A percentile compares a stretch with the other conserved stretches of the same genome.
phyloP scores from a whole-genome alignment of 2,113 vertebrate genomes.

The Podilymbus podiceps region DNA sequence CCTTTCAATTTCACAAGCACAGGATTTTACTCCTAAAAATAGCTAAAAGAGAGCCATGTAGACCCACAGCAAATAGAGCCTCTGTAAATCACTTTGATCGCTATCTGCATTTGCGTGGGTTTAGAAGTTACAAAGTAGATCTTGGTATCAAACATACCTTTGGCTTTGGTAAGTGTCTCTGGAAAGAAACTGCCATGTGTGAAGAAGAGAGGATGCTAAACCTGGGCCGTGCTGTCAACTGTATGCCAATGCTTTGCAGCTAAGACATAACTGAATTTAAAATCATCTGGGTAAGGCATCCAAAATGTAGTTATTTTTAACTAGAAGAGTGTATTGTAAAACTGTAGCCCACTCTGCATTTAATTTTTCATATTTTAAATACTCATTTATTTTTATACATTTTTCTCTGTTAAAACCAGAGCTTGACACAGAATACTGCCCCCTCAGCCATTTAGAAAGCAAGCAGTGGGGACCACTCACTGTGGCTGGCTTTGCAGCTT shows the following conservation, averaged over 20 bases:
- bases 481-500: slow-evolving; percentile 69
- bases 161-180: neutral
- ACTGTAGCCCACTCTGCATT: neutral
- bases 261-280: neutral
- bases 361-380: slow-evolving; percentile 18
- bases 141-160: slow-evolving; percentile 31
- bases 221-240: neutral
- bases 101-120: slow-evolving; percentile 40
- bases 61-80: slow-evolving; percentile 51
- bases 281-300: slow-evolving; percentile 24
- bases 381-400: neutral
- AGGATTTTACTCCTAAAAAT: slow-evolving; percentile 56
- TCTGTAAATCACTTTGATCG: neutral
- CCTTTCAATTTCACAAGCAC: slow-evolving; percentile 28
- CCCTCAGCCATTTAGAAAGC: slow-evolving; percentile 29
- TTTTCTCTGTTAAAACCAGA: neutral
- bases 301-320: slow-evolving; percentile 41
- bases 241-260: neutral
- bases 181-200: slow-evolving; percentile 1
- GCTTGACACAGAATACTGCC: neutral
- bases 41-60: neutral
- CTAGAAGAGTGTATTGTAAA: neutral
- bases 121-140: slow-evolving; percentile 28
- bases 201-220: slow-evolving; percentile 16
- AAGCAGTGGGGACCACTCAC: slow-evolving; percentile 45